Base-by-base conservation (phyloP, 2,888 invertebrate genomes). In the Hyposoter dolosus region DNA sequence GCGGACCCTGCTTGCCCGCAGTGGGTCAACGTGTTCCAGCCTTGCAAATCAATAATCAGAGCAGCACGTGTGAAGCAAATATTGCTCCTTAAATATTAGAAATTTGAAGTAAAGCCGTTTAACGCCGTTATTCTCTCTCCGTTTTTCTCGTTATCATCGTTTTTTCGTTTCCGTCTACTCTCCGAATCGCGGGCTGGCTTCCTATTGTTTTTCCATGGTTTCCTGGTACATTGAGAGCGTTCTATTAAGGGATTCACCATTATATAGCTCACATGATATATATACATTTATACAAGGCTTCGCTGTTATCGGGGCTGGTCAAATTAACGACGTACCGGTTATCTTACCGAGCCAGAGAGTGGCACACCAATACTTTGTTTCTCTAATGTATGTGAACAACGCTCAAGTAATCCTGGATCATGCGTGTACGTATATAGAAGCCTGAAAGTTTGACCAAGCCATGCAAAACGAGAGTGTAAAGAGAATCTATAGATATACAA, bases 281-380 rank as follows among this genome's bases (percentile, higher is more conserved):
- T 23, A 60, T 80, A 47, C 45, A 72, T 35, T n/a, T 72, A 74
- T 72, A 65, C 12, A 19, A n/a, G 28, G 65, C 66, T 74, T 15
- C 47, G 68, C 32, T 74, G 71, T 28, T 82, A 85, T 85, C 85
- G 75, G 82, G 82, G 77, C 56, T 68, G 79, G 79, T 63, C 76
- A 80, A 89, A 83, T 88, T 87, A 88, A 85, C 82, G 84, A 78
- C 86, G 75, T 66, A 74, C 84, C 85, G 84, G 85, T 89, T 89
- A 89, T 74, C 84, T 74, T 83, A 68, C 76, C 45, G 40, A 56
- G 66, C 76, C 76, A 66, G 71, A 50, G 72, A 63, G 50, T 63
- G 82, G 50, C 50, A 28, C 74, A 74, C 82, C 56, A 45, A 82
- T 78, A 79, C 82, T 66, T 45, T 68, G 15, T n/a, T 75, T 56